Evolutionary conservation across 1,140 invertebrate species (phyloP).

Genomic region (Copidosoma floridanum): DNA sequence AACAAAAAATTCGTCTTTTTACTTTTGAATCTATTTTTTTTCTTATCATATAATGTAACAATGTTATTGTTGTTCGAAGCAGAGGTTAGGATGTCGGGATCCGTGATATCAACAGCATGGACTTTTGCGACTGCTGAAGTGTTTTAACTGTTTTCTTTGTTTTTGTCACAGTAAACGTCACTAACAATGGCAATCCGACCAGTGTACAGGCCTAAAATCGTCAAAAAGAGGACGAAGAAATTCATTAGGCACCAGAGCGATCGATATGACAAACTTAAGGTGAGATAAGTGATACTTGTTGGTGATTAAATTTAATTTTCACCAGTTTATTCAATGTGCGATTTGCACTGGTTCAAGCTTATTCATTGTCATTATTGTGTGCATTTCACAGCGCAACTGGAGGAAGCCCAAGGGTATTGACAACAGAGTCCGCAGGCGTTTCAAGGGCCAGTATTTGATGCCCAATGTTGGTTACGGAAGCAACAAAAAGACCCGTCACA

Average conservation of each 20-base stretch:
- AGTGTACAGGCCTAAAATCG: slow-evolving; percentile 81
- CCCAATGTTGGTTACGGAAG: slow-evolving; percentile 99
- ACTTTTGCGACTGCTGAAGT: too few relatives aligned
- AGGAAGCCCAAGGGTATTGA: slow-evolving; percentile 98
- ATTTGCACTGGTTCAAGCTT: slow-evolving; percentile 4
- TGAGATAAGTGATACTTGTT: slow-evolving; percentile 53
- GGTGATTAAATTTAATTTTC: too few relatives aligned
- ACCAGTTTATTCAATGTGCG: too few relatives aligned
- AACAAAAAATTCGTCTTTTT: too few relatives aligned
- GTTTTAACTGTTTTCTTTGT: slow-evolving; percentile 26
- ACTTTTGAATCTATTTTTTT: too few relatives aligned
- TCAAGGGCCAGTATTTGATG: slow-evolving; percentile 99
- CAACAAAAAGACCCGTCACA: slow-evolving; percentile 89
- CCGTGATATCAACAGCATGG: too few relatives aligned
- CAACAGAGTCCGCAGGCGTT: slow-evolving; percentile 96
- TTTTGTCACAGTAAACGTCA: slow-evolving; percentile 28
- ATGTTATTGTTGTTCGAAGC: too few relatives aligned
- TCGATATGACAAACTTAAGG: slow-evolving; percentile 92
- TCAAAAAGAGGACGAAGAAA: slow-evolving; percentile 95
- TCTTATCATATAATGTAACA: too few relatives aligned
- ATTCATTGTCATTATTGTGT: not conserved
- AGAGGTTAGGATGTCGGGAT: too few relatives aligned
- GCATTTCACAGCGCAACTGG: slow-evolving; percentile 75
- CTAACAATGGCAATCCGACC: slow-evolving; percentile 78
- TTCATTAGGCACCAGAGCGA: slow-evolving; percentile 97